Evolutionary conservation across 1,140 invertebrate species (phyloP), one percentile per base, ranked within the genome.

Genomic region (Lepidurus couesii): DNA sequence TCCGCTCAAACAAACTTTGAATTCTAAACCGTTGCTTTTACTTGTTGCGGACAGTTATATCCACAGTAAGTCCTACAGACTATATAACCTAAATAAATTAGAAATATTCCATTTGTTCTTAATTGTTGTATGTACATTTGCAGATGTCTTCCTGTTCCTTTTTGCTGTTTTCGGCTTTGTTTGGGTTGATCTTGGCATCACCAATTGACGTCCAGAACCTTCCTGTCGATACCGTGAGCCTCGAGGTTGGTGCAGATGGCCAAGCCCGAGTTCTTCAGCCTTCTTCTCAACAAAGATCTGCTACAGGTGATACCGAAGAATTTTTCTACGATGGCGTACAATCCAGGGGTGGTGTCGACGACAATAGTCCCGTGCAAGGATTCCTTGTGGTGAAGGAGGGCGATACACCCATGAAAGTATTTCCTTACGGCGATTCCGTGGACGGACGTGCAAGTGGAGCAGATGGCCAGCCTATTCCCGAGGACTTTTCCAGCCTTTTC

Each of bases 301-400:
- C 53, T 5, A 65, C 53, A 65, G 53, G 53, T 7, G 53, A 65
- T 16, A 65, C 53, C 7, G 53, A 65, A 13, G 53, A 65, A 16
- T 65, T 65, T n/a, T 10, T 11, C 21, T 65, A n/a, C 53, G 53
- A 65, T 16, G 53, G n/a, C 3, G 1, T 21, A 13, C 53, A 65
- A 65, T 65, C 53, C 7, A 9, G 53, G 21, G 53, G 13, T 16
- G 16, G 16, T 65, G 53, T 7, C 8, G 53, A 21, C 53, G 53
- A 16, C 53, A 34, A 34, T 34, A 21, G 53, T 65, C 53, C 53
- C 21, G 9, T 65, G 21, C 53, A 65, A 65, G 53, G 53, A 9
- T 65, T 65, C 53, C 53, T 65, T 65, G 21, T 65, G 53, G 53
- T 65, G 4, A 65, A 65, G 13, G 53, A 65, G 53, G 53, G 53